A percentile compares a stretch with the other conserved stretches of the same genome.
Conservation (phyloP, 2,113 vertebrate species). For the Ammodytes marinus region DNA sequence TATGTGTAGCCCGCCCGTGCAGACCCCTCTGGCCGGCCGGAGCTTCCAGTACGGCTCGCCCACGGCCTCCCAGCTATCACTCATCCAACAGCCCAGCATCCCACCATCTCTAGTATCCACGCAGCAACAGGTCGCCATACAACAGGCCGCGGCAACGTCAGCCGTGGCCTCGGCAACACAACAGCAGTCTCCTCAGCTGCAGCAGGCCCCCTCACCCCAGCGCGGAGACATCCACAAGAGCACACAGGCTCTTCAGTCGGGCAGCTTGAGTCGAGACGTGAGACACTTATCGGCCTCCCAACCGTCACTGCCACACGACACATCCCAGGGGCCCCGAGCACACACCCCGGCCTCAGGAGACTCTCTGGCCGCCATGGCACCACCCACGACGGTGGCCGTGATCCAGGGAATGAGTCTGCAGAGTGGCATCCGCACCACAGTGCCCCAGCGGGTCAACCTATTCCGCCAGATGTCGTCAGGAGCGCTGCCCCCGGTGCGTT, state of each 20-base stretch:
- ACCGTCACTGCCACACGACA: slow-evolving; percentile 96
- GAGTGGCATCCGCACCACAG: slow-evolving; percentile 84
- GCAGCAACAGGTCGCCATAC: slow-evolving; percentile 74
- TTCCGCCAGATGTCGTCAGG: slow-evolving; percentile 98
- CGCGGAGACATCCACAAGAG: slow-evolving; percentile 92
- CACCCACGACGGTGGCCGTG: slow-evolving; percentile 78
- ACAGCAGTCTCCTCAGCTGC: slow-evolving; percentile 76
- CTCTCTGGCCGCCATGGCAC: slow-evolving; percentile 91
- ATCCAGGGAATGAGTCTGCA: slow-evolving; percentile 85
- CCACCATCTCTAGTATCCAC: slow-evolving; percentile 62
- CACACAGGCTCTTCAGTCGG: slow-evolving; percentile 92
- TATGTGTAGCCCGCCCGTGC: slow-evolving; percentile 91
- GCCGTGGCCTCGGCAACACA: slow-evolving; percentile 65
- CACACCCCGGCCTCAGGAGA: slow-evolving; percentile 91
- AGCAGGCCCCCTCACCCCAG: slow-evolving; percentile 86
- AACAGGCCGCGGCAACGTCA: slow-evolving; percentile 63
- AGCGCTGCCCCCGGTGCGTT: slow-evolving; percentile 91
- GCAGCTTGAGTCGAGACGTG: slow-evolving; percentile 92
- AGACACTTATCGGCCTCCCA: slow-evolving; percentile 98
- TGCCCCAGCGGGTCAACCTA: slow-evolving; percentile 92
- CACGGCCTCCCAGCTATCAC: slow-evolving; percentile 93
- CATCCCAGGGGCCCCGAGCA: slow-evolving; percentile 88
- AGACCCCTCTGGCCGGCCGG: slow-evolving; percentile 92
- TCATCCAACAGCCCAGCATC: slow-evolving; percentile 86
- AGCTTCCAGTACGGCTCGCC: slow-evolving; percentile 96